phyloP scores from a whole-genome alignment of 2,113 vertebrate genomes.

The Phalacrocorax pelagicus region DNA sequence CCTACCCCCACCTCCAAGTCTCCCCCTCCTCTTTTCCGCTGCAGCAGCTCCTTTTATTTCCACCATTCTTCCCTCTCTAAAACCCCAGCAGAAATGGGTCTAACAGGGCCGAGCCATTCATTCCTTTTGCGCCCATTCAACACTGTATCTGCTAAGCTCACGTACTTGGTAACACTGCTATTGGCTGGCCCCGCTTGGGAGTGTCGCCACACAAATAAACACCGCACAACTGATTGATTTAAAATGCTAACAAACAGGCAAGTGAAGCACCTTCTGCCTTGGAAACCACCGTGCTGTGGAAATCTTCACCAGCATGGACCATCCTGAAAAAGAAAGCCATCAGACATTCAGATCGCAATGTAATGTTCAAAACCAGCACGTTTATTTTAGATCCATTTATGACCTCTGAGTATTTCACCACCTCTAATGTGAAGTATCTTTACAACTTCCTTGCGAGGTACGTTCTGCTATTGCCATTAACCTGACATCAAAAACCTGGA shows the following conservation, averaged over 20 bases:
- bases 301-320: background rate
- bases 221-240: background rate
- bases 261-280: constrained; percentile 29
- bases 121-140: background rate
- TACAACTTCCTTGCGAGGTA: background rate
- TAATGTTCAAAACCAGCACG: background rate
- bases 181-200: background rate
- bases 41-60: background rate
- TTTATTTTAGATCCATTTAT: background rate
- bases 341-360: background rate
- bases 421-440: background rate
- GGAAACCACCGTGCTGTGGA: background rate
- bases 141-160: background rate
- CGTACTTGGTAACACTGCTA: background rate
- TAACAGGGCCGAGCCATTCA: background rate
- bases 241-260: background rate
- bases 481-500: background rate
- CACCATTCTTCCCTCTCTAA: background rate
- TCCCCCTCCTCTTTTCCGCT: background rate
- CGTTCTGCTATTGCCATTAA: background rate
- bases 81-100: background rate
- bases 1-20: background rate
- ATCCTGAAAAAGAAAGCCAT: constrained; percentile 13
- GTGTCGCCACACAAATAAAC: background rate
- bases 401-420: background rate